Evolutionary conservation across 2,797 vertebrate species (phyloP), one percentile per base, ranked within the genome.

Genomic region (Lacerta viridis): DNA sequence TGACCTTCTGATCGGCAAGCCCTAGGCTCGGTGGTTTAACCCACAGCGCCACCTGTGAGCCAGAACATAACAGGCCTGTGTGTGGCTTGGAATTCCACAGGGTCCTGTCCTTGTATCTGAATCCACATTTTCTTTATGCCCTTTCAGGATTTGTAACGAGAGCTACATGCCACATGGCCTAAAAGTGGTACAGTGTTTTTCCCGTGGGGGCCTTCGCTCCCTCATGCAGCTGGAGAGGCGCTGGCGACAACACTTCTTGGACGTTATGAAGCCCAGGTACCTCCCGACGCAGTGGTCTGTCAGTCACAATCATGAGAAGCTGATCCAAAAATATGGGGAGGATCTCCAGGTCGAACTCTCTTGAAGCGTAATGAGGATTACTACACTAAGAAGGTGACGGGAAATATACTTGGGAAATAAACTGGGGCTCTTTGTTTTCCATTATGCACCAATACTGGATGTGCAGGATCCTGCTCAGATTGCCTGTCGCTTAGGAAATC

Each of bases 161-260:
- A 97, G 95, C 41, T 99, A 98, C 66, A 72, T 98, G 69, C 98
- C 99, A 3, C 99, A 99, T 0, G 99, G 99, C n/a, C 98, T 99
- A 94, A 99, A 99, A 97, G 98, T 99, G 95, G 99, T 99, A 71
- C 98, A 95, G 46, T 96, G 94, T 6, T 97, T 97, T 23, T 97
- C 97, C 1, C 92, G 95, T 89, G 96, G 87, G 2, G 99, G 99
- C 80, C 97, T 99, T 85, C 95, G 90, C 9, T 98, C 98, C 77
- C 98, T 99, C 77, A 98, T 99, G 97, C 96, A 97, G 80, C 96
- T 99, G 97, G 99, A 99, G 96, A 97, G 97, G 23, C 98, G 98
- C 88, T 99, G 99, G 99, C 97, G 99, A 79, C 98, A 99, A 95
- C 99, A 99, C 95, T 99, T 99, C 95, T 97, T 99, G 94, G 96